Evolutionary conservation across 2,888 invertebrate species (phyloP), one percentile per base, ranked within the genome.

Genomic region (Cosmopolites sordidus): DNA sequence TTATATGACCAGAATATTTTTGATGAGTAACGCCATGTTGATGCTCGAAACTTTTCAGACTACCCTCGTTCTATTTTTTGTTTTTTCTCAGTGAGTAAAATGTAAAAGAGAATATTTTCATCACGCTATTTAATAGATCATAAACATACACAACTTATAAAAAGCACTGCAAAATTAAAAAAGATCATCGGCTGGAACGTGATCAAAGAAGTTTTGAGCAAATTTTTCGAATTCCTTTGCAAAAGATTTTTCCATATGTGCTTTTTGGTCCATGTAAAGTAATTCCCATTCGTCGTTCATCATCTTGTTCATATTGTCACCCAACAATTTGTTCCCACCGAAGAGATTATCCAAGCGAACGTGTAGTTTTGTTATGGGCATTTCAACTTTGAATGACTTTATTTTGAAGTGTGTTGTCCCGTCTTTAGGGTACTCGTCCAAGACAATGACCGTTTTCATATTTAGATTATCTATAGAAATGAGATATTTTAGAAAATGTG

Each of bases 261-360:
- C n/a, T 37, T 49, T 48, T 2, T 58, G 47, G 16, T 62, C 63
- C 6, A 45, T 50, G 22, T 37, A 63, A n/a, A 63, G 33, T 6
- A 48, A 40, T 17, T 50, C 33, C 63, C 63, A 63, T 43, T 62
- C 61, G 0, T 62, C 62, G 29, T 63, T 63, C 2, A 63, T 42
- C 6, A 60, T 38, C 17, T 51, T 49, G 42, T 55, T 54, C 1
- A 62, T 54, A 11, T 54, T 50, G 39, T 58, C 58, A 2, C 58
- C 57, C 27, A 62, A 33, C 38, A 51, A 49, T 43, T 58, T 51
- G 47, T 62, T 56, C 11, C 62, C 61, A 44, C 56, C 44, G 39
- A 62, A 62, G 1, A 62, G 43, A 51, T 61, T 60, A 8, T 60
- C 59, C 12, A 52, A 58, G 22, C 50, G 16, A 18, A 45, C 38